phyloP scores from a whole-genome alignment of 2,113 vertebrate species.

The Kryptolebias marmoratus region DNA sequence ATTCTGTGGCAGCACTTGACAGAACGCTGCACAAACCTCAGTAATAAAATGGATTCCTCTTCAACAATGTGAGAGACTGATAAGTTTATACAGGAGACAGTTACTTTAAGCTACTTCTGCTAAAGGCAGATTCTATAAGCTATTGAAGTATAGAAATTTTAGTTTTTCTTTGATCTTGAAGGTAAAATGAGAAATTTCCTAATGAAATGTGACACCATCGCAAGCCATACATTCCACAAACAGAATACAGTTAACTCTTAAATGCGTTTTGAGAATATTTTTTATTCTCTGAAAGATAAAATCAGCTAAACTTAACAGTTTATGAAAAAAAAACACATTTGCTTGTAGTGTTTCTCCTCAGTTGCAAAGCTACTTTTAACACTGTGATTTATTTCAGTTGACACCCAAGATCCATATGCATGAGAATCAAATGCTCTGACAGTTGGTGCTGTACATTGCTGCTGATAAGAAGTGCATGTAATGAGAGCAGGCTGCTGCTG shows the following conservation, averaged over 20 bases:
- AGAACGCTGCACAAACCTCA: no score
- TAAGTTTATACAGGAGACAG: no score
- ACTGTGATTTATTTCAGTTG: constrained; percentile 13
- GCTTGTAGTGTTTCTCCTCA: neutral
- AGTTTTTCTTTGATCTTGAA: neutral
- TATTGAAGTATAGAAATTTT: no score
- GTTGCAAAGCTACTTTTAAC: constrained; percentile 20
- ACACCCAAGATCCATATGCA: constrained; percentile 9
- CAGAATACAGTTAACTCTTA: no score
- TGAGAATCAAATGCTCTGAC: constrained; percentile 33
- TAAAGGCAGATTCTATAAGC: no score
- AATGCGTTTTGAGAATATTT: neutral
- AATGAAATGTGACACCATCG: neutral
- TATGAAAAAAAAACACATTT: neutral
- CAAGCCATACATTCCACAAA: neutral
- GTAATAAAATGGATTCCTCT: no score
- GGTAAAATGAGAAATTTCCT: neutral
- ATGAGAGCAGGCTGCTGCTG: constrained; percentile 47
- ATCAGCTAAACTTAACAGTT: neutral
- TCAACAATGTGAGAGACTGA: no score
- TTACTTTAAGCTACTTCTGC: no score
- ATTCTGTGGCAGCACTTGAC: no score
- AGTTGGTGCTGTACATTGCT: constrained; percentile 29
- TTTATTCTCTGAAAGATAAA: neutral
- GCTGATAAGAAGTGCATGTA: constrained; percentile 37